Evolutionary conservation across 1,140 invertebrate genomes (phyloP), one percentile per base, ranked within the genome.

Genomic region (Sitobion miscanthi): DNA sequence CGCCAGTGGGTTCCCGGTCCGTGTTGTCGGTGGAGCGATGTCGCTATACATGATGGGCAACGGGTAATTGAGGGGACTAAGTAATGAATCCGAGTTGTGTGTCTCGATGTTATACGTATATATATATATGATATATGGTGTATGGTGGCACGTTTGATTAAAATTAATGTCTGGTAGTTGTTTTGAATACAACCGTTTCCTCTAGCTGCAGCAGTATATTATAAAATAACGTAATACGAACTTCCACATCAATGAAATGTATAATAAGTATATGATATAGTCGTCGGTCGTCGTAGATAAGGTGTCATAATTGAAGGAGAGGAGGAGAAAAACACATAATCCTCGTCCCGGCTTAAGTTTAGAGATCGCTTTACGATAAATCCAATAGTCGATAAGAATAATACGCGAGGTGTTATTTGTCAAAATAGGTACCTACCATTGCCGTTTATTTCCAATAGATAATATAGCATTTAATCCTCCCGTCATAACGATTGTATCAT

Each of bases 81-180:
- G 54, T 49, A 88, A 88, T 35, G 47, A 52, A 52, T 17, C 86
- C 47, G 45, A 52, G 17, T 20, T 35, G 83, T 52, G n/a, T 23
- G 54, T 42, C 88, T 62, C 38, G 54, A 62, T 38, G 14, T 25
- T 14, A 49, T 49, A 49, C 14, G 14, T 49, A 54, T 49, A 49
- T 49, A 49, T 49, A 49, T 49, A 49, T 47, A 47, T 83, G 45
- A 23, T 1, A 62, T 62, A 62, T 30, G 38, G 38, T 1, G 38
- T 38, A 85, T 47, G 82, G 21, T 38, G 23, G 54, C 14, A 11
- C 54, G 38, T 90, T 90, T 90, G 52, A 90, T 90, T 90, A 52
- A 90, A 45, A 90, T 90, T 90, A 90, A 90, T 90, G 88, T 62
- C 38, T 62, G 38, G 88, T 90, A 38, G 54, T 90, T 90, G 42